Percentiles rank a stretch among this genome's conserved stretches.
phyloP scores from a whole-genome alignment of 2,113 vertebrate species.

The Cephalopterus ornatus region DNA sequence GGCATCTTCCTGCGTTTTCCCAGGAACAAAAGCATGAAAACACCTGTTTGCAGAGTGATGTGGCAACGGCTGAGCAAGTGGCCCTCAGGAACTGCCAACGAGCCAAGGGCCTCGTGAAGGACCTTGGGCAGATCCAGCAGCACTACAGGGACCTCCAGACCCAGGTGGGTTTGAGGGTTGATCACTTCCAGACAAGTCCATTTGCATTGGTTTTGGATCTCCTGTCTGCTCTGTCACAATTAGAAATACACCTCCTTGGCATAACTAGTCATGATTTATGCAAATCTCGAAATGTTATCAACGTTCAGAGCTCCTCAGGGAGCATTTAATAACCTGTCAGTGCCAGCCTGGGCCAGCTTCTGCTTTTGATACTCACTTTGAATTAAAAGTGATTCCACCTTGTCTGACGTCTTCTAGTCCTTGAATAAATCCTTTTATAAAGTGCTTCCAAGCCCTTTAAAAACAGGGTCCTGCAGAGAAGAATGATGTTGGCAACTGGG shows the following conservation, averaged over 20 bases:
- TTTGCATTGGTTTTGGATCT: not conserved
- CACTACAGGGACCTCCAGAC: slow-evolving; percentile 54
- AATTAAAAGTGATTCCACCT: not conserved
- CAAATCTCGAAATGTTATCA: not conserved
- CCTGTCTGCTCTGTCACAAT: not conserved
- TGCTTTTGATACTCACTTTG: not conserved
- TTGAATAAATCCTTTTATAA: not conserved
- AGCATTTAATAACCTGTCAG: not conserved
- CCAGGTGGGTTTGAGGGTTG: not conserved
- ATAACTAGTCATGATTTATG: not conserved
- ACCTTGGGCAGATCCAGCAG: slow-evolving; percentile 56
- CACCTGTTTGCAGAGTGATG: slow-evolving; percentile 55
- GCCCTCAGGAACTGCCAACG: slow-evolving; percentile 44
- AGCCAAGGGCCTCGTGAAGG: slow-evolving; percentile 16
- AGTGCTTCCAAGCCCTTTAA: not conserved
- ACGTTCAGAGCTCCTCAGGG: not conserved
- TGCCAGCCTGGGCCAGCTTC: not conserved
- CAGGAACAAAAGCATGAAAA: slow-evolving; percentile 65
- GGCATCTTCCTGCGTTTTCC: not conserved
- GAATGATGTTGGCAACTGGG: not conserved
- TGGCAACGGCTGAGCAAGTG: slow-evolving; percentile 36
- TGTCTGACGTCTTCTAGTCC: not conserved
- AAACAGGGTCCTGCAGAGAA: not conserved
- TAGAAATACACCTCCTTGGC: not conserved
- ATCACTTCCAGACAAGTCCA: not conserved